Percentiles rank a stretch among this genome's conserved stretches.
phyloP scores from a whole-genome alignment of 2,113 vertebrate species.

The Etheostoma cragini region DNA sequence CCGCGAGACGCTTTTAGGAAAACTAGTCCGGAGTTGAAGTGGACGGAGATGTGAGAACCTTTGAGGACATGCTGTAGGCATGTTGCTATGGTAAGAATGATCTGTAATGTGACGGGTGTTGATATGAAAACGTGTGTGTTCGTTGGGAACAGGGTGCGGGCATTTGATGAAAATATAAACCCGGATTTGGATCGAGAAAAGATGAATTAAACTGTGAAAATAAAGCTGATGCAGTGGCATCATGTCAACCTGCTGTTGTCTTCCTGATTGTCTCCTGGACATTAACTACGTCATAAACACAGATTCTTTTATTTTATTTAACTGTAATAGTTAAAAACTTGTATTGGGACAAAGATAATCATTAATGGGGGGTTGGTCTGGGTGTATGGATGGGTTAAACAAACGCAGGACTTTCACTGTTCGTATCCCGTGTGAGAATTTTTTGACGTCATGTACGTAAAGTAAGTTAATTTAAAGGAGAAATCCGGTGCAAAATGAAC shows the following conservation, averaged over 20 bases:
- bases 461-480: no score
- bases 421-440: no score
- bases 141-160: slow-evolving; percentile 28
- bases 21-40: slow-evolving; percentile 25
- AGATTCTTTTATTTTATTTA: no score
- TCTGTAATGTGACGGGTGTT: slow-evolving; percentile 61
- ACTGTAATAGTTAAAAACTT: no score
- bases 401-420: no score
- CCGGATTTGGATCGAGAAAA: slow-evolving; percentile 33
- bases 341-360: no score
- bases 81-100: slow-evolving; percentile 46
- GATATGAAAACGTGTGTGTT: slow-evolving; percentile 58
- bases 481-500: no score
- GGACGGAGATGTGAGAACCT: slow-evolving; percentile 23
- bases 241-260: slow-evolving; percentile 5
- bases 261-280: no score
- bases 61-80: slow-evolving; percentile 23
- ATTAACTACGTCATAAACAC: no score
- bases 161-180: not conserved
- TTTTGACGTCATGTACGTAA: no score
- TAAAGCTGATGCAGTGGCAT: slow-evolving; percentile 60
- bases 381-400: no score
- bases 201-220: slow-evolving; percentile 68
- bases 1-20: slow-evolving; percentile 39
- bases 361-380: no score